Percentiles rank a stretch among this genome's conserved stretches.
phyloP scores from a whole-genome alignment of 2,888 invertebrate genomes.

The Scaeva pyrastri region DNA sequence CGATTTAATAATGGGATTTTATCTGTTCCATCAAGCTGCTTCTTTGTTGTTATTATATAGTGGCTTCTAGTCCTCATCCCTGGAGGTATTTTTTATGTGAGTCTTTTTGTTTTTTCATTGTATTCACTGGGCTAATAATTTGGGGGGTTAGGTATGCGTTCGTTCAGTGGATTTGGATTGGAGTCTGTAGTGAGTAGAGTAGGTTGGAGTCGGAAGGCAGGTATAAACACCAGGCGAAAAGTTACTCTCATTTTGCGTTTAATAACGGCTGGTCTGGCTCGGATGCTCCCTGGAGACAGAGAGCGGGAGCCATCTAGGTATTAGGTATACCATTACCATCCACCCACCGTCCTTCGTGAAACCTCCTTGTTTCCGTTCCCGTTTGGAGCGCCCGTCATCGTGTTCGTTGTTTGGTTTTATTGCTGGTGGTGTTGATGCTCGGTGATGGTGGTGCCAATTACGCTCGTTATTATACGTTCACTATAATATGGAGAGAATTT shows the following conservation, averaged over 20 bases:
- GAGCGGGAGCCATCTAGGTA: slow-evolving; percentile 28
- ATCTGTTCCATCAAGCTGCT: slow-evolving; percentile 83
- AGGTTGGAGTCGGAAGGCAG: slow-evolving; percentile 15
- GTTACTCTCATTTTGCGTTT: slow-evolving; percentile 73
- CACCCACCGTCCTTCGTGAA: neutral
- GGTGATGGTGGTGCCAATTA: slow-evolving; percentile 76
- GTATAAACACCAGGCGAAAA: slow-evolving; percentile 30
- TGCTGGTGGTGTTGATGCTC: slow-evolving; percentile 76
- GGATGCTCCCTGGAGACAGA: slow-evolving; percentile 54
- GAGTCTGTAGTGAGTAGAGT: neutral
- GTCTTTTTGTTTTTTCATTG: slow-evolving; percentile 14
- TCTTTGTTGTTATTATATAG: slow-evolving; percentile 82
- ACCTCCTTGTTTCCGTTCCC: neutral
- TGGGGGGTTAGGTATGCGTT: slow-evolving; percentile 46
- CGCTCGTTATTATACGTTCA: slow-evolving; percentile 76
- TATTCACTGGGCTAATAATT: slow-evolving; percentile 65
- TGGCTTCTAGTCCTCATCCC: slow-evolving; percentile 77
- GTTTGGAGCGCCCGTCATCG: neutral
- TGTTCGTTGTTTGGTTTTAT: slow-evolving; percentile 66
- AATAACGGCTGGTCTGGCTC: slow-evolving; percentile 56
- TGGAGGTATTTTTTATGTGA: slow-evolving; percentile 48
- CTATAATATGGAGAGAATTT: slow-evolving; percentile 76
- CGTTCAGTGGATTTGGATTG: neutral
- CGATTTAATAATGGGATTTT: slow-evolving; percentile 84
- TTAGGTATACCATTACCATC: neutral